Percentiles rank a stretch among this genome's conserved stretches.
Evolutionary conservation across 2,113 vertebrate genomes (phyloP).

Genomic region (Coracopsis vasa): DNA sequence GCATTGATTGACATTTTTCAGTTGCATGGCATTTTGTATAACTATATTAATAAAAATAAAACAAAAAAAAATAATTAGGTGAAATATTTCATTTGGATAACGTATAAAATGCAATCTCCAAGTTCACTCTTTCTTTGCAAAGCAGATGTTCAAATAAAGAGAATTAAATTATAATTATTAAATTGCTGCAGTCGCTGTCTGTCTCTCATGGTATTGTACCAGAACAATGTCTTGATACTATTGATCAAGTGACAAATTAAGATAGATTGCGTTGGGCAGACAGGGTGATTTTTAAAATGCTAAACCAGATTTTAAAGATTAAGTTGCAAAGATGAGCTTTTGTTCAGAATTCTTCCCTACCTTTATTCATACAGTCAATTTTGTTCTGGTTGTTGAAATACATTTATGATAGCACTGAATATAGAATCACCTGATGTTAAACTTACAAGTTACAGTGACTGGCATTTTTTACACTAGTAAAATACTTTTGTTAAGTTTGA

Average conservation of each 20-base stretch:
- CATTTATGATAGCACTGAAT: background rate
- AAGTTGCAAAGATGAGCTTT: background rate
- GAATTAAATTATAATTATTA: constrained; percentile 25
- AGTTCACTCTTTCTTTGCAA: background rate
- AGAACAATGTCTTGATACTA: background rate
- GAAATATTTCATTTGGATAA: background rate
- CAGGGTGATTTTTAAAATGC: background rate
- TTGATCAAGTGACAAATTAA: constrained; percentile 13
- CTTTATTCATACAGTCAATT: background rate
- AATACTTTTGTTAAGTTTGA: background rate
- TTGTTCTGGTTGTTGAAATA: background rate
- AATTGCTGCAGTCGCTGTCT: background rate
- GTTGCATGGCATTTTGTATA: background rate
- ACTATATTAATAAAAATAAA: background rate
- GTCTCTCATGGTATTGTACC: background rate
- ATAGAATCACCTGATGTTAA: background rate
- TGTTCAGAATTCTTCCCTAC: background rate
- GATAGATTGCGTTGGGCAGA: background rate
- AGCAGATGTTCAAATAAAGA: constrained; percentile 15
- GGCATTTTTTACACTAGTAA: background rate
- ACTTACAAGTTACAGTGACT: background rate
- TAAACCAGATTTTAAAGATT: background rate
- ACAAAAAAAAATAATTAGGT: background rate
- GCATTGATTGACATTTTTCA: background rate
- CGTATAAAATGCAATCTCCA: background rate